Base-by-base conservation (phyloP, 2,888 invertebrate species). In the Dinocampus coccinellae region DNA sequence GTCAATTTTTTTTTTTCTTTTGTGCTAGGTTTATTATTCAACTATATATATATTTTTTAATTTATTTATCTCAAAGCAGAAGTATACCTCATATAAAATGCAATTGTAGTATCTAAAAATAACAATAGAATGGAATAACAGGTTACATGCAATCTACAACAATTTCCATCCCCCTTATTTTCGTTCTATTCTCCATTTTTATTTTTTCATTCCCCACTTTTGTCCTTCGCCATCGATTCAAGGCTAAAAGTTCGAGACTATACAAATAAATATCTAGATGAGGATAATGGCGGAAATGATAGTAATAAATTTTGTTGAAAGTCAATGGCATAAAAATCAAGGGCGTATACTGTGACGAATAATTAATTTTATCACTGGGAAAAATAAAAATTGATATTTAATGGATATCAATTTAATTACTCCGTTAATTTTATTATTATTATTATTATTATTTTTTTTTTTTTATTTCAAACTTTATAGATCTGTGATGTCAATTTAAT, bases 41-140 rank as follows among this genome's bases (percentile, higher is more conserved):
- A 9, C 7, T 29, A 7, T 29, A 7, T 29, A n/a, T 42, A n/a
- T 16, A 6, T 20, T 47, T 47, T 47, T 10, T n/a, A n/a, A n/a
- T 47, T 47, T 47, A 6, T 47, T 16, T 47, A 16, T 47, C 16
- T 6, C 9, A 16, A 2, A 6, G 47, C 2, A 16, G 47, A 16
- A 58, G n/a, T 33, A 33, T n/a, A 16, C 29, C 2, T 58, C 1
- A 61, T 39, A 13, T 13, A 33, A 34, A 55, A 34, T 39, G 65
- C 39, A 29, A 65, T 65, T 33, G 33, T 16, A 52, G 29, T 53
- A 55, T 65, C 65, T 65, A 34, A 53, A 33, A 33, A 29, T 55
- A 65, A 53, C 65, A 55, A 65, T 57, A 39, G 57, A 24, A 36
- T 10, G 34, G 39, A 66, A 66, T 66, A 66, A 66, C 36, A 57